phyloP scores from a whole-genome alignment of 2,888 invertebrate species.

The Maniola hyperantus region DNA sequence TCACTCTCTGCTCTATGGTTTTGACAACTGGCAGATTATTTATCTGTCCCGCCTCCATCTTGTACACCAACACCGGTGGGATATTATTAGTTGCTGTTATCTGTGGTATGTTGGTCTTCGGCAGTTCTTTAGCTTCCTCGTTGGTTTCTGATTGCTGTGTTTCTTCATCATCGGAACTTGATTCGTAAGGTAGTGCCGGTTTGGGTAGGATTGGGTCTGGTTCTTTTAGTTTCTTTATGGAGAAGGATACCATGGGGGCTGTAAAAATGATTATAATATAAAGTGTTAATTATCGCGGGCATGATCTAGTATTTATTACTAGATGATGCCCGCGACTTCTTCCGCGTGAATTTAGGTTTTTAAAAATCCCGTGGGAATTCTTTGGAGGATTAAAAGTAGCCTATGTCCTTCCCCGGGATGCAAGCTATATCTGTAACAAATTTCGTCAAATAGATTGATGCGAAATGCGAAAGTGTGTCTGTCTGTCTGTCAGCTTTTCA shows the following conservation, averaged over 20 bases:
- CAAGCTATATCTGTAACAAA: too few relatives aligned
- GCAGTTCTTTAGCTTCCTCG: slow-evolving; percentile 44
- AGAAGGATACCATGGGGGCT: slow-evolving; percentile 90
- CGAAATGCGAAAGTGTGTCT: too few relatives aligned
- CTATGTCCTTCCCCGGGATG: too few relatives aligned
- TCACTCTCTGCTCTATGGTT: slow-evolving; percentile 47
- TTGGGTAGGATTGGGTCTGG: slow-evolving; percentile 85
- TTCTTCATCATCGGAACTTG: slow-evolving; percentile 86
- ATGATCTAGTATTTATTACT: too few relatives aligned
- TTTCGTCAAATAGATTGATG: too few relatives aligned
- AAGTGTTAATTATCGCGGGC: too few relatives aligned
- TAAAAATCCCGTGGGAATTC: too few relatives aligned
- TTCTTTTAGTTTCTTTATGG: slow-evolving; percentile 91
- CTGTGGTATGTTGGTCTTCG: slow-evolving; percentile 44
- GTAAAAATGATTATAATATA: slow-evolving; percentile 41
- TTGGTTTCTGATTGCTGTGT: slow-evolving; percentile 49
- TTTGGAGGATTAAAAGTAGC: too few relatives aligned
- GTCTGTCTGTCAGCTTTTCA: too few relatives aligned
- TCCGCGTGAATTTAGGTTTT: too few relatives aligned
- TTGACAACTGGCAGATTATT: slow-evolving; percentile 53
- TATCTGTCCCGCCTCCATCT: slow-evolving; percentile 57
- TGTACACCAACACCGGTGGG: slow-evolving; percentile 65
- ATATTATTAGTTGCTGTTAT: slow-evolving; percentile 45
- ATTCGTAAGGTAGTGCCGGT: slow-evolving; percentile 89
- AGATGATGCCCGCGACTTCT: too few relatives aligned